Base-by-base conservation (phyloP, 2,797 vertebrate genomes). In the Urophycis tenuis region DNA sequence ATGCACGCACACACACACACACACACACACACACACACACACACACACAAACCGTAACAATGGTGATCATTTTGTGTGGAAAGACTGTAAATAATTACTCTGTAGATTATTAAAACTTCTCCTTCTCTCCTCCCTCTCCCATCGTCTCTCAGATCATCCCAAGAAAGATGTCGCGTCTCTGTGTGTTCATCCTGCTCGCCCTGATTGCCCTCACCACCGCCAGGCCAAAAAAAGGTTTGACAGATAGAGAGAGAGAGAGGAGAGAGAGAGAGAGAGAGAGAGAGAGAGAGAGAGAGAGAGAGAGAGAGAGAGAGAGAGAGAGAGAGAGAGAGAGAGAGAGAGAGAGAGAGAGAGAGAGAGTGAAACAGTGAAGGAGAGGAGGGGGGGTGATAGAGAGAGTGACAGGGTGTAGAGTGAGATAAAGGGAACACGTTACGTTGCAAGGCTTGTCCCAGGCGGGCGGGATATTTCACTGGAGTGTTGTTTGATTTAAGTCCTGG, bases 181-280 rank as follows among this genome's bases (percentile, higher is more conserved):
- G 84, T 74, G 71, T 81, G 72, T 72, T 85, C 74, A 14, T 93
- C 35, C 87, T 97, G 79, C 80, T 96, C 75, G 85, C 86, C 78
- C 73, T 93, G 76, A 88, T 89, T 22, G 83, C 85, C 3, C 64
- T 80, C n/a, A 79, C 94, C 85, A 88, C 92, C 75, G 95, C 93
- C 78, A 92, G 91, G 71, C 93, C 92, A 1, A 91, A 88, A 89
- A 72, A 85, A 91, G 93, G 93, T 94, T 36, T 89, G 90, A 85
- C 77, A 64, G 76, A 15, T 41, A 2, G 77, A 0, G 70, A 76
- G 74, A 41, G 64, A 49, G 8, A 64, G 2, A 17, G 22, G 2
- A 22, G 49, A 22, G 69, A 34, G 39, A 73, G 31, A 29, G 70
- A 74, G 41, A 34, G 22, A 45, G 41, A 31, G 0, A 73, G 70